Evolutionary conservation across 2,113 vertebrate genomes (phyloP), one percentile per base, ranked within the genome.

Genomic region (Theropithecus gelada): DNA sequence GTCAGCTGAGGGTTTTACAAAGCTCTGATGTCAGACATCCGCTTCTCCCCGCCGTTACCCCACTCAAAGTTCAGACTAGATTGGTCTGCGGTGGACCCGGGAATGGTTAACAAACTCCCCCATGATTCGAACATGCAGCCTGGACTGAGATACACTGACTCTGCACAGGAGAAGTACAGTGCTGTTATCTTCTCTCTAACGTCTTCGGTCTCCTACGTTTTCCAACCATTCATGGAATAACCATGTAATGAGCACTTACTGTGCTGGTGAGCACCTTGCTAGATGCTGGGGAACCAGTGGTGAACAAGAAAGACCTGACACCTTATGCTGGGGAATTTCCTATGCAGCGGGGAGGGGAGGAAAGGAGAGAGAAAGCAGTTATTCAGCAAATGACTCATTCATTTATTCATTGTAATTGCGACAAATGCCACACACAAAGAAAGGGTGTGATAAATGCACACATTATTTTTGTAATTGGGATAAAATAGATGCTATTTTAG

Each of bases 401-500:
- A 30, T n/a, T 93, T 40, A 82, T 85, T 81, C n/a, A 45, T 38
- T 61, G 23, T 61, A 59, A 90, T 50, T 22, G 40, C 12, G 2
- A 81, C 70, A 83, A 87, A 72, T n/a, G 27, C n/a, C 32, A 72
- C 50, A 20, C 57, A 48, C 12, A 45, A 20, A 72, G 20, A 57
- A 88, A 90, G 59, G 18, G 30, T 87, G 27, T 10, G 17, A 40
- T 64, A 82, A 96, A 85, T 73, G 25, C 11, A 2, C 12, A 20
- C 7, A 0, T 61, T 70, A 48, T 55, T 86, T 88, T 89, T 35
- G 5, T 82, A 92, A 92, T 16, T 14, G 5, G 45, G 80, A 93
- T 86, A 61, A 86, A 93, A 93, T 11, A 48, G 50, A 82, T 86
- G 70, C 23, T 85, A 59, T 48, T 90, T 84, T 87, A 50, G 17